Base-by-base conservation (phyloP, 2,113 vertebrate genomes). In the Mesocricetus auratus region DNA sequence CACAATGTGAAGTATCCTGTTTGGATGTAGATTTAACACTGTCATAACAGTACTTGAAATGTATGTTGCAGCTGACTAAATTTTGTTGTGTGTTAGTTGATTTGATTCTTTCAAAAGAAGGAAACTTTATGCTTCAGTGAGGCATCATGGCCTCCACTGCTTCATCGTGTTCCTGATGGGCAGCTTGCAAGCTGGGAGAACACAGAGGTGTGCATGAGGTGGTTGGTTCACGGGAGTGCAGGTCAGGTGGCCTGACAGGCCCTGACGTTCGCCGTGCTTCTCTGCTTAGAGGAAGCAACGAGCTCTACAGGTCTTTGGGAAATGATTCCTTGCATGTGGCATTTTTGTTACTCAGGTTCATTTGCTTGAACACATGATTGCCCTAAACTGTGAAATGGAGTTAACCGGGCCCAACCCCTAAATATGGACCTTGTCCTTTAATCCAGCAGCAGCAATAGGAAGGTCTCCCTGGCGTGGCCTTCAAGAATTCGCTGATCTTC, bases 31-130 rank as follows among this genome's bases (percentile, higher is more conserved):
- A 86, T 21, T 79, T 71, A 50, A 47, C 7, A 79, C 24, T 85
- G 77, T 94, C 95, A 86, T 53, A 58, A 71, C 71, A 79, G 58
- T 86, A 22, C 86, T 82, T 58, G 11, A 85, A 90, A 85, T 85
- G 26, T 39, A 31, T 47, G 4, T 7, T 87, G 15, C 21, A 60
- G 83, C 85, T 68, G 31, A 33, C 78, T 89, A 86, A 90, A 69
- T 53, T 87, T 62, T 85, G 8, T 64, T 89, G 62, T 19, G 21
- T 47, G 31, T 69, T 81, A 31, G 6, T 42, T 91, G 56, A 8
- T 36, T 90, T 79, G 29, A 39, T 81, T 36, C 50, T 56, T 81
- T 56, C 17, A 21, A 56, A 79, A 4, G 16, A 47, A 77, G 33
- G 64, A 93, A 39, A 13, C 82, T 89, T 92, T 91, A 50, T 86